Evolutionary conservation across 2,113 vertebrate genomes (phyloP), one percentile per base, ranked within the genome.

Genomic region (Thomomys bottae): DNA sequence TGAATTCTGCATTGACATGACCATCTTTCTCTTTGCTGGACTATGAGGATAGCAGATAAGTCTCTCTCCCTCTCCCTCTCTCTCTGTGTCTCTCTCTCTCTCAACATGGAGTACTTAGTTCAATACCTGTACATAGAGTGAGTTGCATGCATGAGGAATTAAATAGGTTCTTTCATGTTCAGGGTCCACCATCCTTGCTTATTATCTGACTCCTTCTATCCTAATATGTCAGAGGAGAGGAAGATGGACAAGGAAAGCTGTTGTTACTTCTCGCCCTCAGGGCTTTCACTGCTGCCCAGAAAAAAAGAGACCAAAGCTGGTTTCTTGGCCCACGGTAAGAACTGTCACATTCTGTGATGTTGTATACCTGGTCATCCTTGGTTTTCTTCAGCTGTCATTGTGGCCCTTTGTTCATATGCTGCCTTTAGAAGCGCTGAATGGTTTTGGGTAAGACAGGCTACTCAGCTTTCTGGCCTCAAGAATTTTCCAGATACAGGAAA

Each of bases 1-100:
- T n/a, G 38, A 30, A 6, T 3, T 76, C 88, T 45, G 36, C 24
- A 15, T 21, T 21, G 1, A 30, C 0, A 0, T 6, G 1, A 15
- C 67, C 49, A 21, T 67, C 59, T 71, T 28, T 28, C n/a, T 67
- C 24, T 80, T 21, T 73, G 21, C 42, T 59, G 63, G 59, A 63
- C 4, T 8, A 3, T 24, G 54, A n/a, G 26, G 23, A 21, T 40
- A 34, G 67, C n/a, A 40, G 64, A n/a, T 14, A 11, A 23, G 8
- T 54, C 5, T 15, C n/a, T 17, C 36, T 26, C 32, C 32, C 4
- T 42, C 5, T 20, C n/a, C n/a, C 5, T 15, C n/a, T 17, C 36
- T 26, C 32, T 28, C 4, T 42, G 3, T 20, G 8, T 54, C 5
- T 15, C n/a, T 17, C 36, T 26, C 32, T 28, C 4, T 42, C 5